Conservation (phyloP, 2,888 invertebrate genomes). For the Molorchus minor region DNA sequence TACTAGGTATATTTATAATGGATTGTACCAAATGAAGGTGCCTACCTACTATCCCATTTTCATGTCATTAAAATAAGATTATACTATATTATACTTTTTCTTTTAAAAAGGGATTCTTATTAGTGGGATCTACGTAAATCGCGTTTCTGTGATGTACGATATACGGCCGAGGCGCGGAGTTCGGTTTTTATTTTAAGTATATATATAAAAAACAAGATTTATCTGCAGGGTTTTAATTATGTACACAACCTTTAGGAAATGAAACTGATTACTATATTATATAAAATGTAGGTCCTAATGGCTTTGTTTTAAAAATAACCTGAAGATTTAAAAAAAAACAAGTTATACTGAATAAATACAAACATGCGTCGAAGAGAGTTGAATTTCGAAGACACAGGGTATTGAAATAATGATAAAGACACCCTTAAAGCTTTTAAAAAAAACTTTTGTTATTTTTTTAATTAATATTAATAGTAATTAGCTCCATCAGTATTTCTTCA, state of each 20-base stretch:
- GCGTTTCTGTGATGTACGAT: no score
- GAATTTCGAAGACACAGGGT: background rate
- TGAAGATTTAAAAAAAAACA: background rate
- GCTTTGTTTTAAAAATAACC: background rate
- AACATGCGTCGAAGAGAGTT: background rate
- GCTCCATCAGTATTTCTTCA: no score
- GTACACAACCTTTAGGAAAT: background rate
- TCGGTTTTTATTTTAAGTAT: no score
- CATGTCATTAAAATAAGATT: no score
- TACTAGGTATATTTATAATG: no score
- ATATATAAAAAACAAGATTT: no score
- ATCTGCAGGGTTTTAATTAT: background rate
- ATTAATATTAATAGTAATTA: background rate
- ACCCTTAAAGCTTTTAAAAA: background rate
- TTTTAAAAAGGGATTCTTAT: no score
- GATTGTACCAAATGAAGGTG: no score
- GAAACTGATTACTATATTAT: background rate
- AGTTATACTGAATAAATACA: background rate
- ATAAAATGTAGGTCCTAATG: background rate
- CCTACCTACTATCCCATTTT: no score
- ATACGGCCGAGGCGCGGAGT: no score
- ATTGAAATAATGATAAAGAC: constrained; percentile 1
- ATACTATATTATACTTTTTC: no score
- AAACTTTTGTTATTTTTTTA: background rate
- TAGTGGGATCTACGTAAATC: no score